Evolutionary conservation across 2,797 vertebrate species (phyloP).

Genomic region (Urosaurus nigricauda): DNA sequence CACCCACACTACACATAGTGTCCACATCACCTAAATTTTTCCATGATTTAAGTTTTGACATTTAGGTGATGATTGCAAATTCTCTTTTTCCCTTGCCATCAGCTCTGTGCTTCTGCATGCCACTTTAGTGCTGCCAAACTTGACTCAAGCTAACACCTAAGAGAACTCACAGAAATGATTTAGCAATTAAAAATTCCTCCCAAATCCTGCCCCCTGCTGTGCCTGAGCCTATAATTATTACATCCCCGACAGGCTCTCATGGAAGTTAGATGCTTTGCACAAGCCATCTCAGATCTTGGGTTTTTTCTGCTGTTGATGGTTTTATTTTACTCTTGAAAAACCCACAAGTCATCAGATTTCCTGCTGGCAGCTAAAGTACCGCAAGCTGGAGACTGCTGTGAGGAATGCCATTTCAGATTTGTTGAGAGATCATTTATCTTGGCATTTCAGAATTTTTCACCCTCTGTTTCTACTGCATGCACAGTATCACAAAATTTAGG

Average conservation of each 20-base stretch:
- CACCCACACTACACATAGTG: too few relatives aligned
- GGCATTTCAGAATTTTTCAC: not conserved
- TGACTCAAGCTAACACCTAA: rapidly evolving
- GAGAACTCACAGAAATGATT: rapidly evolving
- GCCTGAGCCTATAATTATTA: conserved; percentile 20
- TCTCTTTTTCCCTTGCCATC: conserved; percentile 32
- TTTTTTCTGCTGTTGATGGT: conserved; percentile 20
- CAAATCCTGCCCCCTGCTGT: not conserved
- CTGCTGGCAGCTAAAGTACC: conserved; percentile 14
- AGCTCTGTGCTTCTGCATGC: not conserved
- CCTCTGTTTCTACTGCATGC: not conserved
- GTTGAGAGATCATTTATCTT: conserved; percentile 10
- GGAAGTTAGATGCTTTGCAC: conserved; percentile 13
- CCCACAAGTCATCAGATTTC: conserved; percentile 23
- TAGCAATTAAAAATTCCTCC: not conserved
- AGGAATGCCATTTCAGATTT: conserved; percentile 29
- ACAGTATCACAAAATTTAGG: not conserved
- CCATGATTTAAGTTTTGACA: not conserved
- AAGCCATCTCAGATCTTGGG: conserved; percentile 8
- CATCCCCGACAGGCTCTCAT: rapidly evolving
- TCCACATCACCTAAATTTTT: not conserved
- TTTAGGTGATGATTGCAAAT: not conserved
- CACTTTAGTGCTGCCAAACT: not conserved
- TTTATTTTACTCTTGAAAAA: conserved; percentile 43
- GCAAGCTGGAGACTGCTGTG: conserved; percentile 35